Evolutionary conservation across 2,888 invertebrate species (phyloP).

Genomic region (Polydrusus pterygomalis): DNA sequence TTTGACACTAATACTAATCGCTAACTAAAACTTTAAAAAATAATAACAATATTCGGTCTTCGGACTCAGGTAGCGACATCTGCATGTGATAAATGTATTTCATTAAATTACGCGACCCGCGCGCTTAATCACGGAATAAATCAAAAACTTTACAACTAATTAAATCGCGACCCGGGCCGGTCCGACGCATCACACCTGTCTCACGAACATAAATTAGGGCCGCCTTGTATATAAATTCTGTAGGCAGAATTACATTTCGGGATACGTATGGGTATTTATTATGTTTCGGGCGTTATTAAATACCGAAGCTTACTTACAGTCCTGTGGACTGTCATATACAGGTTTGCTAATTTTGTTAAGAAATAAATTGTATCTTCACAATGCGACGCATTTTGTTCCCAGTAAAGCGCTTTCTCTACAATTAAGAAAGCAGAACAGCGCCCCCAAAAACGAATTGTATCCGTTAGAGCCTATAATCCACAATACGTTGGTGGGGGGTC

Average conservation of each 20-base stretch:
- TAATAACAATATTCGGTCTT: no score
- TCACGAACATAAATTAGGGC: constrained; percentile 38
- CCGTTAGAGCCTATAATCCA: no score
- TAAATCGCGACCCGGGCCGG: constrained; percentile 54
- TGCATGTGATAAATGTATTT: constrained; percentile 55
- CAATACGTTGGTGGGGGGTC: no score
- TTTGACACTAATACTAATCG: no score
- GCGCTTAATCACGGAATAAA: constrained; percentile 60
- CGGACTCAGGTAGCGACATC: constrained; percentile 37
- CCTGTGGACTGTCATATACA: background rate
- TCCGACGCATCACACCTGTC: constrained; percentile 59
- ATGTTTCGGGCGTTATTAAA: background rate
- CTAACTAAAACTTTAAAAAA: no score
- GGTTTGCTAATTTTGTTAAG: background rate
- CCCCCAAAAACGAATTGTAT: no score
- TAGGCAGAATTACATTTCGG: constrained; percentile 1
- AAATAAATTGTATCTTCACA: no score
- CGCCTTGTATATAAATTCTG: constrained; percentile 21
- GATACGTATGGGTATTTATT: background rate
- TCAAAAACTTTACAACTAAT: constrained; percentile 64
- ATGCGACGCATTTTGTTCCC: no score
- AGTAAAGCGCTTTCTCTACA: no score
- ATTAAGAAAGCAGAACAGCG: no score
- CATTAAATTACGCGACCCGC: constrained; percentile 58
- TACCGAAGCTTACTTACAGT: background rate